A percentile compares a stretch with the other conserved stretches of the same genome.
Conservation (phyloP, 2,113 vertebrate genomes). For the Laticauda colubrina region DNA sequence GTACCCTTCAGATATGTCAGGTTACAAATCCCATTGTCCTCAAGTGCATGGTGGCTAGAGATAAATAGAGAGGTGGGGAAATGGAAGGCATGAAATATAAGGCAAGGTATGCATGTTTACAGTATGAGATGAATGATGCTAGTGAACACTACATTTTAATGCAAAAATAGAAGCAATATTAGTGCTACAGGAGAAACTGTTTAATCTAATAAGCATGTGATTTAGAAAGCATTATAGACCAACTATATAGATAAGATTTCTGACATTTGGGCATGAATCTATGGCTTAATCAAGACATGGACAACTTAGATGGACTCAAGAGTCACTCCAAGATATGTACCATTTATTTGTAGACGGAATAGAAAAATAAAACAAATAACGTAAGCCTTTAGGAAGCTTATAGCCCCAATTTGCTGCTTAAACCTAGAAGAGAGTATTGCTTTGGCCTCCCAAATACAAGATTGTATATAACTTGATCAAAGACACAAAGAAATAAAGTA, state of each 20-base stretch:
- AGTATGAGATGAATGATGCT: not conserved
- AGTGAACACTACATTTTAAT: not conserved
- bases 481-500: not conserved
- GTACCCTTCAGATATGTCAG: not conserved
- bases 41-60: not conserved
- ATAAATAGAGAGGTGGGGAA: not conserved
- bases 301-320: not conserved
- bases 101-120: not conserved
- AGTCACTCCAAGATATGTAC: not conserved
- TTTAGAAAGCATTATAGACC: not conserved
- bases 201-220: not conserved
- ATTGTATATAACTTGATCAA: not conserved
- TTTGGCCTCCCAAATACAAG: not conserved
- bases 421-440: not conserved
- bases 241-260: not conserved
- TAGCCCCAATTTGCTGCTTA: not conserved
- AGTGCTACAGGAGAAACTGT: not conserved
- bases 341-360: not conserved
- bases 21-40: not conserved
- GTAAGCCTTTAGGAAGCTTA: not conserved
- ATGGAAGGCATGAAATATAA: not conserved
- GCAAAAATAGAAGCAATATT: not conserved
- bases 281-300: not conserved
- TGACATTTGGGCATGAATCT: not conserved
- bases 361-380: not conserved